A percentile compares a stretch with the other conserved stretches of the same genome.
These are phyloP conservation scores for Cataglyphis livida DNA, from an alignment of 2,888 invertebrate species.

Conservation along the genomic window DNA sequence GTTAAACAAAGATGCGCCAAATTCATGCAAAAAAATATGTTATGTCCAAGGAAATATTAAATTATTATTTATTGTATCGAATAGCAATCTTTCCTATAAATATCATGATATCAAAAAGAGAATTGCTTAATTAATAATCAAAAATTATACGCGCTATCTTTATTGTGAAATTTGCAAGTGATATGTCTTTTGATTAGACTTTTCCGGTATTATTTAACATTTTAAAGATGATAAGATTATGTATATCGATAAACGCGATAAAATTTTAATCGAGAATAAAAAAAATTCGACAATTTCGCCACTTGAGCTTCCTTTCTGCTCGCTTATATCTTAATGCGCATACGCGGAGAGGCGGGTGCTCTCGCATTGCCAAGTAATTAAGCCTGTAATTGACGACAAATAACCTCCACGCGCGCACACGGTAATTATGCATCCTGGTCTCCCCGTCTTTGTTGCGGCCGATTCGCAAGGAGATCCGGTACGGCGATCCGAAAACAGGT, in stretches of 20 bases:
- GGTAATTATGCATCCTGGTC: conserved; percentile 29
- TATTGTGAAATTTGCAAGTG: not conserved
- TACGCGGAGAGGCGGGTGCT: conserved; percentile 1
- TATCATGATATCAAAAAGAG: not conserved
- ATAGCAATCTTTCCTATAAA: not conserved
- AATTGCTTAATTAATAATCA: not conserved
- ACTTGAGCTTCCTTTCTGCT: not conserved
- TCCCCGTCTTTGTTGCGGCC: conserved; percentile 17
- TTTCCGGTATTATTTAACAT: not conserved
- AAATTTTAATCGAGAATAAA: not conserved
- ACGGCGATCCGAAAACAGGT: conserved; percentile 30
- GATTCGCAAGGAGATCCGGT: conserved; percentile 27
- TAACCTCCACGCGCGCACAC: conserved; percentile 27
- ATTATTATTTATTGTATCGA: not conserved
- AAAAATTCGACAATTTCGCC: not conserved
- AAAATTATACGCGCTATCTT: not conserved
- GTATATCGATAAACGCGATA: not conserved
- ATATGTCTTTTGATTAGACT: not conserved
- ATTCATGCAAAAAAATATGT: no score
- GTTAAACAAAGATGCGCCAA: not conserved
- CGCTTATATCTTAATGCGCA: conserved; percentile 20
- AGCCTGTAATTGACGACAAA: conserved; percentile 51
- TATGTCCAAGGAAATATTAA: not conserved
- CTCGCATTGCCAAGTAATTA: conserved; percentile 57
- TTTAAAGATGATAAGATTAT: not conserved